Evolutionary conservation across 2,113 vertebrate species (phyloP), one percentile per base, ranked within the genome.

Genomic region (Lepus timidus): DNA sequence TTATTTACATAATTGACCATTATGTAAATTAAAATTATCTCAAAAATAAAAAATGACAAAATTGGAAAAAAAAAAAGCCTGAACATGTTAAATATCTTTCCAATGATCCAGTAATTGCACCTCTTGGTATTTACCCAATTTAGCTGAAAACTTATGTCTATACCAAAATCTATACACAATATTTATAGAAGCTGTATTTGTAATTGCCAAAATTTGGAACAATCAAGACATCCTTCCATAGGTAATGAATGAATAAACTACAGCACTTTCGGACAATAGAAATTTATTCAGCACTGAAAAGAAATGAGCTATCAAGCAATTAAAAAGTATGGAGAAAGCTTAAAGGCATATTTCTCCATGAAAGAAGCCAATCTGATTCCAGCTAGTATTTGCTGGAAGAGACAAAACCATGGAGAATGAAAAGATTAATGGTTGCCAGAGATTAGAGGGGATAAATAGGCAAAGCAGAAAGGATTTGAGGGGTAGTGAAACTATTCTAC

Each of bases 131-230:
- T 70, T 36, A 70, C 27, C 39, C 62, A 79, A 67, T 78, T 81
- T 58, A 81, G 25, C 3, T 84, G 23, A 71, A 87, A 96, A 44
- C 61, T 25, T 31, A 67, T 52, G 4, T 52, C n/a, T 9, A 95
- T 27, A 71, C 12, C 64, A 83, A 82, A 86, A 51, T 3, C 49
- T 86, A 17, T 22, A 90, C 6, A 31, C 20, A 39, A 16, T 85
- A 31, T 82, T 95, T 71, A 74, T 23, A 88, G n/a, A 3, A 76
- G 0, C 19, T 68, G n/a, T 83, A 64, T 17, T 75, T 39, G 36
- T 90, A 84, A 87, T 29, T 90, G 23, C 7, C 61, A 74, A 92
- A 94, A 74, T 1, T 9, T 87, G 23, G 92, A 90, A n/a, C 36
- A 65, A 79, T 14, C 62, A 90, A 90, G 44, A 87, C 23, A 1